phyloP scores from a whole-genome alignment of 2,113 vertebrate species.

The Pollimyrus isidori region DNA sequence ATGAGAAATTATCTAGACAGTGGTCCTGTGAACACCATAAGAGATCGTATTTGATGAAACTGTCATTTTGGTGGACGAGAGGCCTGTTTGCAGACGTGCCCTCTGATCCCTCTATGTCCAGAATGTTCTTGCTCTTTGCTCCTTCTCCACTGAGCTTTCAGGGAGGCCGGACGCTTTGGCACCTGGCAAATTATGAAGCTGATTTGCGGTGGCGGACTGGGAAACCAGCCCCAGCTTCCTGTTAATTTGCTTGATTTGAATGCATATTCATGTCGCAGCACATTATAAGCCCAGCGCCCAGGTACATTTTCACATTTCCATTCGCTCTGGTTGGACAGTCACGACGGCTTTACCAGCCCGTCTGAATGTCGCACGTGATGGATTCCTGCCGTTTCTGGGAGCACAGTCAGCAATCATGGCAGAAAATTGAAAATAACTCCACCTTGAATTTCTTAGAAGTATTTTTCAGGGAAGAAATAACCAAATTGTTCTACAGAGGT shows the following conservation, averaged over 20 bases:
- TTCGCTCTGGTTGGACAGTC: not conserved
- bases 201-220: constrained; percentile 12
- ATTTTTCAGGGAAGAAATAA: not conserved
- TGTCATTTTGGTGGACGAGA: not conserved
- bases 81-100: not conserved
- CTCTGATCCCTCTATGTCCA: not conserved
- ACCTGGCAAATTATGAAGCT: constrained; percentile 1
- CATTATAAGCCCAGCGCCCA: constrained; percentile 15
- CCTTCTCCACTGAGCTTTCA: not conserved
- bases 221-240: not conserved
- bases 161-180: not conserved
- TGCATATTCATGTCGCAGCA: constrained; percentile 28
- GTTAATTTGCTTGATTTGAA: constrained; percentile 24
- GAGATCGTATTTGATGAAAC: not conserved
- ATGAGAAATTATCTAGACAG: not conserved
- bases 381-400: not conserved
- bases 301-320: constrained; percentile 9
- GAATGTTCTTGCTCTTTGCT: not conserved
- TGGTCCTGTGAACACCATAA: not conserved
- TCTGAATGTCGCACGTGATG: not conserved
- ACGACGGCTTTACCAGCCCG: not conserved
- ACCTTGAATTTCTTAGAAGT: not conserved
- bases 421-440: not conserved
- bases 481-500: not conserved
- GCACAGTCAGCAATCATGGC: not conserved